Base-by-base conservation (phyloP, 2,888 invertebrate genomes). In the Anthophora plumipes region DNA sequence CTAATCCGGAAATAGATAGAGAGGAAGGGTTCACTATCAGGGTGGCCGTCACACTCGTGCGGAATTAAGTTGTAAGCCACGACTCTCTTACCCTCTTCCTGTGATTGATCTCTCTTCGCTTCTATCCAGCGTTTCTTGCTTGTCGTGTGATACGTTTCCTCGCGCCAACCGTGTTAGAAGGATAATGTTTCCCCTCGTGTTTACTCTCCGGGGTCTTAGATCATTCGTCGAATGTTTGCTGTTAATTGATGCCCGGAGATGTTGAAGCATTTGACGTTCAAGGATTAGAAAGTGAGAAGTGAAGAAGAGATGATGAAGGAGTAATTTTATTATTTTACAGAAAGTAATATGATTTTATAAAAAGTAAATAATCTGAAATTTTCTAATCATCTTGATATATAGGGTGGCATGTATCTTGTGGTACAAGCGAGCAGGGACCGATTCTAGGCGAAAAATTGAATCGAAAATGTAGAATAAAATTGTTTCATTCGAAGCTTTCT, bases 1-100 rank as follows among this genome's bases (percentile, higher is more conserved):
- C 77, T 84, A 84, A 85, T 82, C 79, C 82, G 79, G 59, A 76
- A 84, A 84, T 82, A 80, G 82, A 84, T 82, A 76, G 77, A 79
- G 50, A 20, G 39, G 72, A 72, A 77, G 12, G 59, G 73, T 78
- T 80, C 67, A 57, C 55, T 71, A 25, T 17, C 77, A 76, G 57
- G 64, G 61, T 61, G 52, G 72, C 74, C 57, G 72, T 63, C 61
- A 75, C 75, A 70, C 75, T 76, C 80, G 61, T 22, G 31, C n/a
- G 55, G 74, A 74, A 81, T 81, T 75, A 81, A 73, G 73, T 73
- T 57, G 66, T 73, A 66, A 74, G 67, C 73, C 67, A 20, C 20
- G 41, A 9, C 14, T 41, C 73, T 67, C 59, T 74, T 57, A 63
- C 43, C 71, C 71, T 71, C 61, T 63, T 46, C 46, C 54, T 46